Percentiles rank a stretch among this genome's conserved stretches.
Evolutionary conservation across 1,140 invertebrate species (phyloP).

Genomic region (Matsumurasca onukii): DNA sequence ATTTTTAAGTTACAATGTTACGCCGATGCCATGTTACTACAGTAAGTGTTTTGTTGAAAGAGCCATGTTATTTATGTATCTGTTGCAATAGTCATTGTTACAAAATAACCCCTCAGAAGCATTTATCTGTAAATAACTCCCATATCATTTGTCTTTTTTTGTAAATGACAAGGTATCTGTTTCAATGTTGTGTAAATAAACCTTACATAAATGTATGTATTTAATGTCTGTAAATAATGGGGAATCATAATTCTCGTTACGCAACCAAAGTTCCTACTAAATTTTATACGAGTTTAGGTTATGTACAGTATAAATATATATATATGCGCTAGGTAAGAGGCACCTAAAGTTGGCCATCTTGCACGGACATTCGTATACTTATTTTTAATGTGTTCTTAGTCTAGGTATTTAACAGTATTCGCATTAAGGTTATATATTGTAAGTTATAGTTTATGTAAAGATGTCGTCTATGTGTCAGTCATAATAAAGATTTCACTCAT

Average conservation of each 20-base stretch:
- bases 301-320: slow-evolving; percentile 27
- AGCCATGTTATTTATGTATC: slow-evolving; percentile 15
- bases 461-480: slow-evolving; percentile 20
- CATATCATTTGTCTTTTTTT: neutral
- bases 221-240: slow-evolving; percentile 18
- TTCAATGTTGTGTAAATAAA: slow-evolving; percentile 23
- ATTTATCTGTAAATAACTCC: slow-evolving; percentile 12
- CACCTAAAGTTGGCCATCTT: slow-evolving; percentile 7
- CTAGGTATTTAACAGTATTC: slow-evolving; percentile 27
- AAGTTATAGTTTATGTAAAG: slow-evolving; percentile 27
- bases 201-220: slow-evolving; percentile 17
- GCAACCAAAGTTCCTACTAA: slow-evolving; percentile 26
- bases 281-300: slow-evolving; percentile 23
- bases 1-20: no score
- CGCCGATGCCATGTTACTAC: no score
- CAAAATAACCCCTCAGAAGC: neutral
- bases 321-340: slow-evolving; percentile 24
- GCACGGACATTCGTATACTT: slow-evolving; percentile 24
- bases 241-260: neutral
- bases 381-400: slow-evolving; percentile 25
- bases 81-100: slow-evolving; percentile 22
- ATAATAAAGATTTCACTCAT: slow-evolving; percentile 20
- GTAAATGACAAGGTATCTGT: neutral
- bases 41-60: no score
- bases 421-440: slow-evolving; percentile 25